Evolutionary conservation across 2,797 vertebrate species (phyloP).

Genomic region (Sebastes matsubarae): DNA sequence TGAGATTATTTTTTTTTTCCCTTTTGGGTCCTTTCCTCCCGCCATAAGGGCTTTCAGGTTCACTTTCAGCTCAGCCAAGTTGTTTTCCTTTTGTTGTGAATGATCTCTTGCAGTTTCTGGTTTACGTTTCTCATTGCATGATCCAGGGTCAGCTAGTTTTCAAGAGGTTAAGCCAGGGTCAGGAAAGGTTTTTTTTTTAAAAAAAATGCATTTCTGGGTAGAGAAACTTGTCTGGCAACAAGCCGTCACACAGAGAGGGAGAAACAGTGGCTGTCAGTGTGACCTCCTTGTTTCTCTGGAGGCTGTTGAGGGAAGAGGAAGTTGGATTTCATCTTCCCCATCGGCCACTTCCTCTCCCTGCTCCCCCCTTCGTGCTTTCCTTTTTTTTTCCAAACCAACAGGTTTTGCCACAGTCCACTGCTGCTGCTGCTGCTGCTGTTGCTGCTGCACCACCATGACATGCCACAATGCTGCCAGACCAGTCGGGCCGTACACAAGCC

Average conservation of each 20-base stretch:
- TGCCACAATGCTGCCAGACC: constrained; percentile 74
- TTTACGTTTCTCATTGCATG: background rate
- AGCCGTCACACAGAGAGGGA: background rate
- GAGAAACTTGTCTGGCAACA: background rate
- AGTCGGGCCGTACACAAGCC: constrained; percentile 58
- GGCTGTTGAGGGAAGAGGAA: constrained; percentile 73
- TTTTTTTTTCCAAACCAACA: constrained; percentile 55
- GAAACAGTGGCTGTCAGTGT: background rate
- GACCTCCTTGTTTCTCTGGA: constrained; percentile 45
- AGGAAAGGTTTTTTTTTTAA: background rate
- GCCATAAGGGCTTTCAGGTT: constrained; percentile 51
- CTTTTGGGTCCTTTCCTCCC: constrained; percentile 41
- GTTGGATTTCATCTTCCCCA: constrained; percentile 68
- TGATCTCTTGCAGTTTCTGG: background rate
- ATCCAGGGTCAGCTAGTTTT: background rate
- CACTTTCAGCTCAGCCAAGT: constrained; percentile 14
- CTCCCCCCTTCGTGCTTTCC: constrained; percentile 17
- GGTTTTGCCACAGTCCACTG: constrained; percentile 68
- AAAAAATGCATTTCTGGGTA: background rate
- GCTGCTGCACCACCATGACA: constrained; percentile 23
- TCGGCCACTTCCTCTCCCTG: constrained; percentile 65
- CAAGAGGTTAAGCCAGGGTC: background rate
- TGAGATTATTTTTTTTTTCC: constrained; percentile 32
- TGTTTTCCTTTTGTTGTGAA: constrained; percentile 1
- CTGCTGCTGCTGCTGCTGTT: constrained; percentile 1